Percentiles rank a stretch among this genome's conserved stretches.
phyloP scores from a whole-genome alignment of 2,113 vertebrate genomes.

The Nycticryphes semicollaris region DNA sequence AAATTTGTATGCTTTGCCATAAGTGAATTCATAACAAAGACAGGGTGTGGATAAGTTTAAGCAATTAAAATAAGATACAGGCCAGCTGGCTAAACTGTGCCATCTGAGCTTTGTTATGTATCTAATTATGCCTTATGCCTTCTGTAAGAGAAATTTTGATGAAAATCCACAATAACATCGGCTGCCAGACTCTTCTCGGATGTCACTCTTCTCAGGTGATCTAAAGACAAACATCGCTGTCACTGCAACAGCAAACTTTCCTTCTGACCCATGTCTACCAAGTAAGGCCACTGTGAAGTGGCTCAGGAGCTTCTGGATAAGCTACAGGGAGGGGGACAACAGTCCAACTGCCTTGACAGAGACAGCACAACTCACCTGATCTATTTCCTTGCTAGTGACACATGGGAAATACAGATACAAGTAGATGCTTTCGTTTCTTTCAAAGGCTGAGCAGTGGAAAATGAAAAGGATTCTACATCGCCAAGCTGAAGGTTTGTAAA shows the following conservation, averaged over 20 bases:
- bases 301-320: neutral
- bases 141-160: neutral
- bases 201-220: neutral
- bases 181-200: neutral
- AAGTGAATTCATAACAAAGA: conserved; percentile 13
- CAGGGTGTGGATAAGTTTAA: conserved; percentile 6
- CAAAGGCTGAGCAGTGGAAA: neutral
- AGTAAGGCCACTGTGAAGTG: neutral
- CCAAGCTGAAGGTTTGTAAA: neutral
- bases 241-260: neutral
- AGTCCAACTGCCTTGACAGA: neutral
- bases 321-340: neutral
- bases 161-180: neutral
- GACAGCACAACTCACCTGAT: neutral
- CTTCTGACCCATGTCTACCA: neutral
- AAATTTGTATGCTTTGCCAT: neutral
- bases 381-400: neutral
- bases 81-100: neutral
- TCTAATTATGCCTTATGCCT: neutral
- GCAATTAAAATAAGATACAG: neutral
- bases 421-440: neutral
- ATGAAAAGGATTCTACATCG: neutral
- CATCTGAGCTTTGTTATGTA: neutral
- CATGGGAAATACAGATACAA: neutral
- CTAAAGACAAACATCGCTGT: neutral